These are phyloP conservation scores for Tupaia chinensis DNA, from an alignment of 2,113 vertebrate genomes.

Conservation along the genomic window DNA sequence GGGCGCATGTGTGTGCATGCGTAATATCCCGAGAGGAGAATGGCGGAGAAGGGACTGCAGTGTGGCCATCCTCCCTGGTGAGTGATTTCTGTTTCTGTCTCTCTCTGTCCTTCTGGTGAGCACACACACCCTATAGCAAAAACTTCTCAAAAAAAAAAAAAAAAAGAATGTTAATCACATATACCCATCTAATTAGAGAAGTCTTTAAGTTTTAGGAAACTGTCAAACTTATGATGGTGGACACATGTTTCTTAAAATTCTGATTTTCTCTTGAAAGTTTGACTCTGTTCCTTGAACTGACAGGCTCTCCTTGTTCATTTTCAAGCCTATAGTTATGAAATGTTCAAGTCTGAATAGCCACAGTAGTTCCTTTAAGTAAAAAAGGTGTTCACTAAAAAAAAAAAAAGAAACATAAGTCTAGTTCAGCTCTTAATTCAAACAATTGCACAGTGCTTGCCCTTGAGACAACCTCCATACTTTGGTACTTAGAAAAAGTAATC, in stretches of 20 bases:
- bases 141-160: too few relatives aligned
- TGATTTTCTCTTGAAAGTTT: not conserved
- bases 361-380: not conserved
- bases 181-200: not conserved
- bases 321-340: not conserved
- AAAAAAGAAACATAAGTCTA: not conserved
- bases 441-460: not conserved
- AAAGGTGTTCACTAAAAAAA: not conserved
- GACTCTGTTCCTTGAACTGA: not conserved
- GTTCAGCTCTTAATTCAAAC: not conserved
- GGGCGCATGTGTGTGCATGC: too few relatives aligned
- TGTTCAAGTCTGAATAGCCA: not conserved
- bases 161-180: not conserved
- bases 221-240: not conserved
- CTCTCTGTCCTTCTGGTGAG: too few relatives aligned
- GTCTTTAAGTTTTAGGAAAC: not conserved
- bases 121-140: too few relatives aligned
- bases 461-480: not conserved
- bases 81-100: too few relatives aligned
- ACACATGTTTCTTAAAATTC: not conserved
- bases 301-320: not conserved
- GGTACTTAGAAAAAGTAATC: not conserved
- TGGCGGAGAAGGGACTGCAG: too few relatives aligned
- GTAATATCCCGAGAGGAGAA: too few relatives aligned
- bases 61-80: too few relatives aligned